These are phyloP conservation scores for Petrocephalus schoutedeni DNA, from an alignment of 2,797 vertebrate genomes.

Conservation along the genomic window DNA sequence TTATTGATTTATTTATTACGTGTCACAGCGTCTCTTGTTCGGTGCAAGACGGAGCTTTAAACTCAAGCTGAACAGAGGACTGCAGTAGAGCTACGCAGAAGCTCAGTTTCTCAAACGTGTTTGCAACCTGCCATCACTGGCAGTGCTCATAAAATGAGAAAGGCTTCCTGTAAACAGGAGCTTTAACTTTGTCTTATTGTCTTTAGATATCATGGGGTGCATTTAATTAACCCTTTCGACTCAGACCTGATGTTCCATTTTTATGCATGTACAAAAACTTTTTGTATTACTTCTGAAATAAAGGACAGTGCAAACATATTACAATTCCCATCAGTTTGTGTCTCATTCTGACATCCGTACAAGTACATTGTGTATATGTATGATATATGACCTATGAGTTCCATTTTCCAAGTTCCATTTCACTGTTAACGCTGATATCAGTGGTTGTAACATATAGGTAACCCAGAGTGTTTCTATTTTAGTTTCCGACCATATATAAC, in stretches of 20 bases:
- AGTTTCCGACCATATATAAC: not conserved
- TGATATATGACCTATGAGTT: not conserved
- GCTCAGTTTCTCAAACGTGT: not conserved
- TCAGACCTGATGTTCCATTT: not conserved
- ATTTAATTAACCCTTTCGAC: not conserved
- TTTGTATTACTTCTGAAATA: not conserved
- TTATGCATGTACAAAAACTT: not conserved
- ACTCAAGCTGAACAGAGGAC: not conserved
- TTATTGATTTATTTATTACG: not conserved
- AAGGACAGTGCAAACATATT: not conserved
- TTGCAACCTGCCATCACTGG: not conserved
- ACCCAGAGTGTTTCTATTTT: not conserved
- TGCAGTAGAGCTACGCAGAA: not conserved
- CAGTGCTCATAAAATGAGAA: not conserved
- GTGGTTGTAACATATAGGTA: not conserved
- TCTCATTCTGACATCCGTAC: not conserved
- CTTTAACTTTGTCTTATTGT: not conserved
- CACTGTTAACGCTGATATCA: not conserved
- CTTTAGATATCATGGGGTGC: not conserved
- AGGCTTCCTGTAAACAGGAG: not conserved
- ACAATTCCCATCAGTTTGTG: not conserved
- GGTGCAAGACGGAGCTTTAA: not conserved
- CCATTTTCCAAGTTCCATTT: not conserved
- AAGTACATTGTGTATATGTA: not conserved
- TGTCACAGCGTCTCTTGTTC: not conserved